These are phyloP conservation scores for Neocrepidodera transversa DNA, from an alignment of 2,888 invertebrate genomes.

Conservation along the genomic window DNA sequence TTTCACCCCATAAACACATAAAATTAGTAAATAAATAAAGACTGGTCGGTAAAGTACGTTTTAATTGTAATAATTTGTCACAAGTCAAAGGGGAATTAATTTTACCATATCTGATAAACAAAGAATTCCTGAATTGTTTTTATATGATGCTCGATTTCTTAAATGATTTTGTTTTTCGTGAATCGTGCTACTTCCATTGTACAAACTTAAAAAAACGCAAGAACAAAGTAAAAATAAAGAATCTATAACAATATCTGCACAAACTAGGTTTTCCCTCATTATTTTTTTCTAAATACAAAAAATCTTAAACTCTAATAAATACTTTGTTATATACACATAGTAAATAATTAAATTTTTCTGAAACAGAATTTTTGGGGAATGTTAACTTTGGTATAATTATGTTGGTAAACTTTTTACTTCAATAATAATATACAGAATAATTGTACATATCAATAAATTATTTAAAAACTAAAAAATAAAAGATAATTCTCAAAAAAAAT, in stretches of 20 bases:
- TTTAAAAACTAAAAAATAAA: conserved; percentile 46
- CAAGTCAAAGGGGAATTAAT: too few species aligned
- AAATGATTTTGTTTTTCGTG: too few species aligned
- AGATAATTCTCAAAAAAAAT: conserved; percentile 41
- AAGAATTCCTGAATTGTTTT: too few species aligned
- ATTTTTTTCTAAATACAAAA: conserved; percentile 41
- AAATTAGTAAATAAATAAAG: too few species aligned
- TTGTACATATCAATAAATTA: conserved; percentile 41
- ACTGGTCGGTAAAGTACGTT: too few species aligned
- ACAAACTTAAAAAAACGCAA: conserved; percentile 45
- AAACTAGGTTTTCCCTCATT: conserved; percentile 32
- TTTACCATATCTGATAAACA: too few species aligned
- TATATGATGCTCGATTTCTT: too few species aligned
- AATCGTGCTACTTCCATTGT: conserved; percentile 22
- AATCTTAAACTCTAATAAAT: conserved; percentile 55
- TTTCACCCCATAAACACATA: too few species aligned
- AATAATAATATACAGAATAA: conserved; percentile 39
- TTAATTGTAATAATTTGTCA: too few species aligned
- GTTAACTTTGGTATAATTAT: conserved; percentile 75
- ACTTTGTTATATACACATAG: conserved; percentile 58
- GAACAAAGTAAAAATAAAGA: conserved; percentile 46
- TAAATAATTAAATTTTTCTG: conserved; percentile 57
- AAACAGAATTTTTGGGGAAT: conserved; percentile 68
- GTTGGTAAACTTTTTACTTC: conserved; percentile 55
- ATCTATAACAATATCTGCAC: conserved; percentile 49